Conservation (phyloP, 1,140 invertebrate species). For the Hypothenemus hampei region DNA sequence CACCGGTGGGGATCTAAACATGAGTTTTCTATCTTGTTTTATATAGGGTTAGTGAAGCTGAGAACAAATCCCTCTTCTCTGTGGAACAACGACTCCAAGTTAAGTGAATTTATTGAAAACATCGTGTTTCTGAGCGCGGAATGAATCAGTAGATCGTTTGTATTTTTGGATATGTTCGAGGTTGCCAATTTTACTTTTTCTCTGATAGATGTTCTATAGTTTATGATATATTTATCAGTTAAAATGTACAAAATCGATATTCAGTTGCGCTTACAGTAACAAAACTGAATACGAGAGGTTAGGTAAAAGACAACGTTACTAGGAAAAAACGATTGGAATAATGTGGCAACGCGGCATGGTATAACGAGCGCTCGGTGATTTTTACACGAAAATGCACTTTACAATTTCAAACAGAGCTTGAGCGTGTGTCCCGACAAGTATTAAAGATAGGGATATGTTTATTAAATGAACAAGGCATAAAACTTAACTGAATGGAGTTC, state of each 20-base stretch:
- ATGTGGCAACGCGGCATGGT: slow-evolving; percentile 4
- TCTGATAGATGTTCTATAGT: too few relatives aligned
- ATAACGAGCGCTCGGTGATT: slow-evolving; percentile 32
- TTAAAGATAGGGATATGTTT: slow-evolving; percentile 42
- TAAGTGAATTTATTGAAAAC: slow-evolving; percentile 49
- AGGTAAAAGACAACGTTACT: too few relatives aligned
- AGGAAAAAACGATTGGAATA: background rate
- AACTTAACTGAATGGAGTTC: slow-evolving; percentile 30
- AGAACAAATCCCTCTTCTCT: slow-evolving; percentile 46
- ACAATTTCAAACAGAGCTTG: slow-evolving; percentile 36
- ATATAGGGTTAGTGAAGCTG: slow-evolving; percentile 44
- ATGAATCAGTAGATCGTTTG: slow-evolving; percentile 47
- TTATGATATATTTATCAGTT: too few relatives aligned
- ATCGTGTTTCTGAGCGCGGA: slow-evolving; percentile 45
- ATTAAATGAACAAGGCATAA: slow-evolving; percentile 45
- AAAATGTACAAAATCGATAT: too few relatives aligned
- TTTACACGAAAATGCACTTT: slow-evolving; percentile 48
- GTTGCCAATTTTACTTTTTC: slow-evolving; percentile 14
- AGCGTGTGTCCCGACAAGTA: slow-evolving; percentile 31
- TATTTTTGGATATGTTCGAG: slow-evolving; percentile 40
- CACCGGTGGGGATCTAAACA: slow-evolving; percentile 31
- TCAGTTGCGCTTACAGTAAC: too few relatives aligned
- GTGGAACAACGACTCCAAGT: slow-evolving; percentile 41
- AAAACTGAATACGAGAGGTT: too few relatives aligned
- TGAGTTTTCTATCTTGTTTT: slow-evolving; percentile 44